Evolutionary conservation across 1,140 invertebrate genomes (phyloP).

Genomic region (Eubasilissa regina): DNA sequence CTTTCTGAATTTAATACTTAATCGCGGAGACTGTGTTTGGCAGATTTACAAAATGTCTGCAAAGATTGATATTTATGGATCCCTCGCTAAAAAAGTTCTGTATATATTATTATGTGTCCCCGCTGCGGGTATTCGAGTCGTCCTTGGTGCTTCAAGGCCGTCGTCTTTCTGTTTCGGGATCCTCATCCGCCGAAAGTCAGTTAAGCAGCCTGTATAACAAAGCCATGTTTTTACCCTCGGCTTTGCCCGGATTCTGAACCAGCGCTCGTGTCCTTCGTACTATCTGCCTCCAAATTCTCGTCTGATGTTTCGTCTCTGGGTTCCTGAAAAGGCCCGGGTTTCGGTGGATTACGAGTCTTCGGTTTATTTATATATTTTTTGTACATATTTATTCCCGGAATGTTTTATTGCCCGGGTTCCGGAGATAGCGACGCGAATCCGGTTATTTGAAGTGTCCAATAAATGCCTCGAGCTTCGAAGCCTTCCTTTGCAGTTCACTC

Average conservation of each 20-base stretch:
- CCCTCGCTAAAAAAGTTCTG: no score
- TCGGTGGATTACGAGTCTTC: constrained; percentile 9
- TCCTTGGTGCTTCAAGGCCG: constrained; percentile 26
- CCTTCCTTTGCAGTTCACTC: not conserved
- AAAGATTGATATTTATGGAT: no score
- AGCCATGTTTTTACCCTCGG: not conserved
- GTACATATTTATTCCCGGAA: not conserved
- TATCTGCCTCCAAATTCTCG: not conserved
- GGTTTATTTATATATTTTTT: not conserved
- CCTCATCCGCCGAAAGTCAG: not conserved
- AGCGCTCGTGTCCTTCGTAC: not conserved
- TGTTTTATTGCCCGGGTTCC: constrained; percentile 12
- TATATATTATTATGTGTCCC: no score
- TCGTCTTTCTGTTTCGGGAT: not conserved
- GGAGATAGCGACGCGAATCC: constrained; percentile 8
- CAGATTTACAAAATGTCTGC: no score
- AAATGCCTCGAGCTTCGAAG: no score
- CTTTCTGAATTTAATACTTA: no score
- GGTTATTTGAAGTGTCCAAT: no score
- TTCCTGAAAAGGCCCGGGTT: not conserved
- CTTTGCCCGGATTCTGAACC: not conserved
- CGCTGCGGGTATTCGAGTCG: not conserved
- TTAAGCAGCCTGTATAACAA: not conserved
- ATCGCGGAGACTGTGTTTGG: no score
- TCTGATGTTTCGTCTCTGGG: not conserved